These are phyloP conservation scores for Aplysina aerophoba DNA, from an alignment of 37 sponge, comb jelly and placozoan species.

Conservation along the genomic window DNA sequence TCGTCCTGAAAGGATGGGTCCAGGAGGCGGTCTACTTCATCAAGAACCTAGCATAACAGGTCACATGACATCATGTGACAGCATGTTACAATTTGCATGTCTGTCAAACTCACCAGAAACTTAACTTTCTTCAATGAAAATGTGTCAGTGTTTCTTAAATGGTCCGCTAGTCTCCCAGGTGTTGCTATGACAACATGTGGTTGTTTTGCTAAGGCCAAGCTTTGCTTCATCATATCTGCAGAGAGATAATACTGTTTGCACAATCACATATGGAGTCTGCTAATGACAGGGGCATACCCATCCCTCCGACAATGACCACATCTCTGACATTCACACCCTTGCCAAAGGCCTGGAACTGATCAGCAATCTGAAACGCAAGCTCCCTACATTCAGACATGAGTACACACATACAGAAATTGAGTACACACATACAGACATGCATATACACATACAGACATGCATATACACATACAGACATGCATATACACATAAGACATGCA, in stretches of 20 bases:
- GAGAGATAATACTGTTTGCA: not conserved
- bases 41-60: conserved; percentile 77
- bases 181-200: conserved; percentile 98
- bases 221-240: conserved; percentile 95
- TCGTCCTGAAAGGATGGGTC: conserved; percentile 86
- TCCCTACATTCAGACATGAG: conserved; percentile 66
- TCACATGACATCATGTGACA: conserved; percentile 3
- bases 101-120: conserved; percentile 73
- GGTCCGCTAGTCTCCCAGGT: conserved; percentile 95
- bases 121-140: conserved; percentile 77
- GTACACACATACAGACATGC: no score
- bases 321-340: conserved; percentile 74
- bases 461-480: not conserved
- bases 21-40: conserved; percentile 95
- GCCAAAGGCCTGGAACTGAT: conserved; percentile 96
- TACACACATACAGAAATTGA: no score
- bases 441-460: not conserved
- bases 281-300: conserved; percentile 56
- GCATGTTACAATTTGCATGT: not conserved
- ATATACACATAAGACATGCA: no score
- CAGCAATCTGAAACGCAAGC: conserved; percentile 96
- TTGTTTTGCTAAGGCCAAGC: conserved; percentile 66
- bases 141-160: conserved; percentile 85
- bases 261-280: not conserved
- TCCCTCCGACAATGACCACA: conserved; percentile 86